Evolutionary conservation across 2,797 vertebrate genomes (phyloP).

Genomic region (Smutsia temminckii): DNA sequence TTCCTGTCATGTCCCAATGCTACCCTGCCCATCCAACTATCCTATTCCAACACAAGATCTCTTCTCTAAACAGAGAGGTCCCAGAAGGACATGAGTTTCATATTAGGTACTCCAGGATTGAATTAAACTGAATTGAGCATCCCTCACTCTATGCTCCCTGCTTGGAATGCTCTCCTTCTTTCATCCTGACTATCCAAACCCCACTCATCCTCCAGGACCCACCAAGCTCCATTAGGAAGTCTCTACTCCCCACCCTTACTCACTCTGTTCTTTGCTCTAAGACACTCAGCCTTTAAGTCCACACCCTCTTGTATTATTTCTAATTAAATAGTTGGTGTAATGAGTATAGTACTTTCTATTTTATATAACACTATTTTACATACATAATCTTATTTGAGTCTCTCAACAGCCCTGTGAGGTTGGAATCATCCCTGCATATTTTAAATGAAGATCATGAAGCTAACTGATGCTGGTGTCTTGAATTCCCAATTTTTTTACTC

Average conservation of each 20-base stretch:
- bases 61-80: not conserved
- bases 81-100: not conserved
- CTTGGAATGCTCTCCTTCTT: not conserved
- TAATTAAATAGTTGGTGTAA: not conserved
- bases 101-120: not conserved
- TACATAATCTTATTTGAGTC: not conserved
- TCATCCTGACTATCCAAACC: not conserved
- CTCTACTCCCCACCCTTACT: not conserved
- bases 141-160: not conserved
- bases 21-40: not conserved
- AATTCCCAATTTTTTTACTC: not conserved
- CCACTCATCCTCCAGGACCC: not conserved
- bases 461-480: not conserved
- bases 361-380: not conserved
- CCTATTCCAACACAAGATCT: not conserved
- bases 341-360: not conserved
- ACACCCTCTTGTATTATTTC: not conserved
- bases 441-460: constrained; percentile 5
- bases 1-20: not conserved
- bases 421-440: not conserved
- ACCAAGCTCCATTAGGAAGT: not conserved
- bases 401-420: not conserved
- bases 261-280: not conserved
- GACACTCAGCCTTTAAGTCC: not conserved
- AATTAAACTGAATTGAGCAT: not conserved